These are phyloP conservation scores for Cliona cf. orientalis DNA, from an alignment of 37 sponge, comb jelly and placozoan genomes.

Conservation along the genomic window DNA sequence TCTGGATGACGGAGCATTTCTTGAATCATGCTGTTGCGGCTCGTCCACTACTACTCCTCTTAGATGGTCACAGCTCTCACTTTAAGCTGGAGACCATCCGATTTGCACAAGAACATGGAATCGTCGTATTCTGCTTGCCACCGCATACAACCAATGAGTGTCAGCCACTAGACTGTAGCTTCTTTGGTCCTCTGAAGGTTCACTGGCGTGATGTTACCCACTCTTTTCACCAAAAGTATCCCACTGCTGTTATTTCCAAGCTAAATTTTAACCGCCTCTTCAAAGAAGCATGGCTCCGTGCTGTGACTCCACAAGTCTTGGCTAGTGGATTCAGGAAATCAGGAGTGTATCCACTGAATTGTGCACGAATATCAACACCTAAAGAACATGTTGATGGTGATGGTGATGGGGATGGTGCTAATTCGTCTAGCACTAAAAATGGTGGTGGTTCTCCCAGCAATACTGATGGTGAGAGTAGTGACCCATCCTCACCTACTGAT, in stretches of 20 bases:
- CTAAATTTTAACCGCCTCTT: constrained; percentile 11
- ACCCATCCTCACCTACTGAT: no score
- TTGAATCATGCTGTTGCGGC: not conserved
- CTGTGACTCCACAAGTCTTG: not conserved
- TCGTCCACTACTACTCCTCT: constrained; percentile 4
- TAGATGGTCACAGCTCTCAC: constrained; percentile 27
- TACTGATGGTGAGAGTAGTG: no score
- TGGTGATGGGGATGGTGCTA: no score
- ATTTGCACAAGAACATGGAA: not conserved
- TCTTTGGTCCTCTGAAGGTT: constrained; percentile 8
- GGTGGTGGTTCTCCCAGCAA: no score
- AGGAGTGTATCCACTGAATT: constrained; percentile 24
- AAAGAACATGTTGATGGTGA: no score
- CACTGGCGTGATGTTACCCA: constrained; percentile 6
- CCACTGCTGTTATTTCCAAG: not conserved
- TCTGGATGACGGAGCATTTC: not conserved
- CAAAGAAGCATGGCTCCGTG: constrained; percentile 10
- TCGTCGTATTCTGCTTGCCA: not conserved
- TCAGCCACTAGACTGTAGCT: constrained; percentile 10
- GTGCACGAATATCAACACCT: no score
- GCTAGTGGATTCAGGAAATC: constrained; percentile 5
- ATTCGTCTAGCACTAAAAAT: no score
- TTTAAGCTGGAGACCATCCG: not conserved
- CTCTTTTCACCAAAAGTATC: constrained; percentile 14
- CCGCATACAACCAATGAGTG: constrained; percentile 16